A percentile compares a stretch with the other conserved stretches of the same genome.
Evolutionary conservation across 53 echinoderm and acorn worm species (phyloP).

Genomic region (Henricia sp.): DNA sequence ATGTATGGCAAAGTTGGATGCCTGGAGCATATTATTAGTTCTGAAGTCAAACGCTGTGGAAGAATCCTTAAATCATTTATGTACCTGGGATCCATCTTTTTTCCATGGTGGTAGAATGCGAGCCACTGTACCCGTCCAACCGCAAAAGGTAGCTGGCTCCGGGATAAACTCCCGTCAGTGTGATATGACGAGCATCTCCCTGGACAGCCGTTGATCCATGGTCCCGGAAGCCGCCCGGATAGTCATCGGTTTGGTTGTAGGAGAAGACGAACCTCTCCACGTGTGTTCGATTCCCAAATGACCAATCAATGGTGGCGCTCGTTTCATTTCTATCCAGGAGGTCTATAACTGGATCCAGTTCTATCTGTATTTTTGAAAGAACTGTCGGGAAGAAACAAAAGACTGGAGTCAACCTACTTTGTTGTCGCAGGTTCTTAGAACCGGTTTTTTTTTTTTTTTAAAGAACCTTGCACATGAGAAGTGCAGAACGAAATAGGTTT

Average conservation of each 20-base stretch:
- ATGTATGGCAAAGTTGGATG: too few relatives aligned
- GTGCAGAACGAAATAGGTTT: too few relatives aligned
- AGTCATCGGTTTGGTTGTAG: constrained; percentile 45
- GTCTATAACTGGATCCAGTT: constrained; percentile 23
- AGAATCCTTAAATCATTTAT: too few relatives aligned
- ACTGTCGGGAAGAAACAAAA: not conserved
- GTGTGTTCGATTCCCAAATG: constrained; percentile 21
- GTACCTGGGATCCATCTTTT: constrained; percentile 44
- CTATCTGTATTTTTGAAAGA: constrained; percentile 6
- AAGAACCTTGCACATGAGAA: too few relatives aligned
- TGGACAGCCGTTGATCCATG: not conserved
- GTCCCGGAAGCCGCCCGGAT: constrained; percentile 8
- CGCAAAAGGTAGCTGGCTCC: constrained; percentile 12
- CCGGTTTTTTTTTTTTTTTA: too few relatives aligned
- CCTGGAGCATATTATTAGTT: too few relatives aligned
- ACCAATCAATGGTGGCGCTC: constrained; percentile 31
- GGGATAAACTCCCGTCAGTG: constrained; percentile 6
- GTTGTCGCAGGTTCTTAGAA: too few relatives aligned
- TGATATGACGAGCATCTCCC: not conserved
- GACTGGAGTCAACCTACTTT: not conserved
- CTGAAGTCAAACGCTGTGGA: too few relatives aligned
- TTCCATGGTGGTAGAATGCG: not conserved
- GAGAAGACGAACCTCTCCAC: constrained; percentile 22
- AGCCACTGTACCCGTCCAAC: constrained; percentile 16
- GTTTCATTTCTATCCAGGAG: not conserved